Evolutionary conservation across 2,113 vertebrate genomes (phyloP).

Genomic region (Rattus rattus): DNA sequence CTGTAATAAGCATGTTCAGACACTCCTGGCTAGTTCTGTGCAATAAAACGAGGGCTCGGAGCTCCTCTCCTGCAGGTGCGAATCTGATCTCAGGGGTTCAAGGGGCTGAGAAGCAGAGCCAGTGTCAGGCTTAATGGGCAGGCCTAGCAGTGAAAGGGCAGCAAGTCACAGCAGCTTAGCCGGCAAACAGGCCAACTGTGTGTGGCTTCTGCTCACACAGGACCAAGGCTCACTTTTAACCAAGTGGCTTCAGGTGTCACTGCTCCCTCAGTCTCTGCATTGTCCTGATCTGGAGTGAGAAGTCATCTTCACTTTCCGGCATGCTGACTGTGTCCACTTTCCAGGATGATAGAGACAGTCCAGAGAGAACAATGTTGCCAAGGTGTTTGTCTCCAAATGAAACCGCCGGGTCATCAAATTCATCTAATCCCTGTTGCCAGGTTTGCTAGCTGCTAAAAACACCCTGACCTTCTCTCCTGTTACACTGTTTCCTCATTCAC

Average conservation of each 20-base stretch:
- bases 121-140: conserved; percentile 42
- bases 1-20: not conserved
- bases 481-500: not conserved
- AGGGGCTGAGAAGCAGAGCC: conserved; percentile 29
- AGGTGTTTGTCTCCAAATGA: conserved; percentile 63
- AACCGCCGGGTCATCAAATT: conserved; percentile 29
- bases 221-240: not conserved
- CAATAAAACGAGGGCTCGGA: not conserved
- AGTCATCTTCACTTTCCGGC: conserved; percentile 30
- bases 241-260: conserved; percentile 16
- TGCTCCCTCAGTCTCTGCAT: not conserved
- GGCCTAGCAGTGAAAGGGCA: conserved; percentile 40
- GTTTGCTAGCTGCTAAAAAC: conserved; percentile 61
- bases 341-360: conserved; percentile 4
- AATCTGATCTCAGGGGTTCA: not conserved
- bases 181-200: not conserved
- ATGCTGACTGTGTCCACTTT: conserved; percentile 40
- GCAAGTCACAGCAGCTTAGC: conserved; percentile 27
- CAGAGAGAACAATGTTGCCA: conserved; percentile 49
- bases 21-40: not conserved
- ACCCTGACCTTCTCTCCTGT: not conserved
- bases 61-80: not conserved
- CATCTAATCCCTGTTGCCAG: conserved; percentile 65
- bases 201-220: conserved; percentile 2
- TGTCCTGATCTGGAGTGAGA: conserved; percentile 28